Percentiles rank a stretch among this genome's conserved stretches.
Conservation (phyloP, 2,113 vertebrate genomes). For the Epinephelus fuscoguttatus region DNA sequence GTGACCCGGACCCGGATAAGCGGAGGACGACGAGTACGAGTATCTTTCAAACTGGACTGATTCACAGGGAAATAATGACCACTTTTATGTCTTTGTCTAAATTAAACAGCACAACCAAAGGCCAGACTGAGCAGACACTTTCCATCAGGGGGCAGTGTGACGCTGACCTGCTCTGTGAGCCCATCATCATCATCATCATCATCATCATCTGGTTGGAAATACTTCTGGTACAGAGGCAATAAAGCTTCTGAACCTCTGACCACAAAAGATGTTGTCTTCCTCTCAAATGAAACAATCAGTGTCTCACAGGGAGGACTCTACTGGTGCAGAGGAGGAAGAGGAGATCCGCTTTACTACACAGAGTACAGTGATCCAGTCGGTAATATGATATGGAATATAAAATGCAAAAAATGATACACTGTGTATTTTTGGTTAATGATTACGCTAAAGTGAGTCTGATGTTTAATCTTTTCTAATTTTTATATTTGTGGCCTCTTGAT, state of each 20-base stretch:
- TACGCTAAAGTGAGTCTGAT: background rate
- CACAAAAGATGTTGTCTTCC: background rate
- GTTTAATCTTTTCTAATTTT: background rate
- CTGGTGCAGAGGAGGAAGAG: slow-evolving; percentile 42
- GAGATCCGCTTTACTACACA: slow-evolving; percentile 33
- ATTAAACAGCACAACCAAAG: background rate
- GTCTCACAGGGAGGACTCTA: slow-evolving; percentile 29
- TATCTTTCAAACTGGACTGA: background rate
- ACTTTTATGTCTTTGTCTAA: background rate
- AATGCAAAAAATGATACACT: background rate
- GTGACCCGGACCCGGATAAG: too few relatives aligned
- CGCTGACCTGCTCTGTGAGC: slow-evolving; percentile 17
- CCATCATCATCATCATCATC: background rate
- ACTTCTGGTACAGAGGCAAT: slow-evolving; percentile 15
- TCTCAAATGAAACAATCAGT: background rate
- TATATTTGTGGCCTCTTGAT: background rate
- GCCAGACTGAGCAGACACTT: background rate
- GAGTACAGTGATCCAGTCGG: slow-evolving; percentile 8
- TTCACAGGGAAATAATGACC: background rate
- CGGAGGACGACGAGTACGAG: too few relatives aligned
- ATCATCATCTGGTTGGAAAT: slow-evolving; percentile 24
- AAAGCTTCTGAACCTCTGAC: background rate
- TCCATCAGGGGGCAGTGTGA: background rate
- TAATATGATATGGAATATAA: background rate
- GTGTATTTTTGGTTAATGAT: background rate